phyloP scores from a whole-genome alignment of 2,888 invertebrate species.

The Flexamia atlantica region DNA sequence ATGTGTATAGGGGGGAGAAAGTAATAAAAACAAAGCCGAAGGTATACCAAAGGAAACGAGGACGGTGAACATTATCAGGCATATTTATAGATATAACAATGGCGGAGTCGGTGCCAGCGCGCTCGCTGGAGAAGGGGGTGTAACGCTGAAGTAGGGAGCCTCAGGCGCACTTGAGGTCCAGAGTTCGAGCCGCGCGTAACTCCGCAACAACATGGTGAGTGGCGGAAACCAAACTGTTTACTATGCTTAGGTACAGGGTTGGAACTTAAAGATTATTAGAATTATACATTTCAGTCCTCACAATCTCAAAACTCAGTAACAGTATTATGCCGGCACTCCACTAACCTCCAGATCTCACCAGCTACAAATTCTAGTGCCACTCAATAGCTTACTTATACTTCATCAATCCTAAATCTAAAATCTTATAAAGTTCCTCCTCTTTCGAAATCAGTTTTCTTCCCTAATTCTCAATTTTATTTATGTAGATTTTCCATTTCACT shows the following conservation, averaged over 20 bases:
- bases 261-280: no score
- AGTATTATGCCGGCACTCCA: not conserved
- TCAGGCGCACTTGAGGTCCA: constrained; percentile 35
- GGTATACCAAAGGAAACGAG: constrained; percentile 29
- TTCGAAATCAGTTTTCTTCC: no score
- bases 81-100: constrained; percentile 56
- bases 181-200: constrained; percentile 1
- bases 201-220: constrained; percentile 39
- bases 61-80: constrained; percentile 48
- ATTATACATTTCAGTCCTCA: no score
- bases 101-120: constrained; percentile 1
- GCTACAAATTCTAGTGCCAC: no score
- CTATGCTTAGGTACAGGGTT: no score
- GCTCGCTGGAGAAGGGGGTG: constrained; percentile 26
- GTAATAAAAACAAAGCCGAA: constrained; percentile 27
- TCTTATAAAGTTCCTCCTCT: no score
- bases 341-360: not conserved
- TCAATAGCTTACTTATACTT: no score
- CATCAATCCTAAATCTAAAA: no score
- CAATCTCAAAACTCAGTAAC: no score
- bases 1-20: no score
- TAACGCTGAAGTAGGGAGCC: not conserved
- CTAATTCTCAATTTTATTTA: no score
- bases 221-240: not conserved
- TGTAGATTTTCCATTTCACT: no score